Conservation (phyloP, 2,797 vertebrate genomes). For the Brachyrhaphis roseni region DNA sequence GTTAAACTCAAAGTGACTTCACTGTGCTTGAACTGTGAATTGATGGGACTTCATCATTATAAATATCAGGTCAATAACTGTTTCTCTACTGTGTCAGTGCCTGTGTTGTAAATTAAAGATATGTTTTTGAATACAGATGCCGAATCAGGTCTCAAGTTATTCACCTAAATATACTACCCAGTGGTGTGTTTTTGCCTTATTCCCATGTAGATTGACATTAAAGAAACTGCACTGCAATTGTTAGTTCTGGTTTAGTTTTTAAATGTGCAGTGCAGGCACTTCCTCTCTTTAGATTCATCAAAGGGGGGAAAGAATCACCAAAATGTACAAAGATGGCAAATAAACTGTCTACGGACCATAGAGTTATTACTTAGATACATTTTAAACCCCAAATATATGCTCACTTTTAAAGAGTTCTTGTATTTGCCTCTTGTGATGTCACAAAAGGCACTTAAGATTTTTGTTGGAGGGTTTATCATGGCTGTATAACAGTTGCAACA, state of each 20-base stretch:
- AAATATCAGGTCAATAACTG: slow-evolving; percentile 6
- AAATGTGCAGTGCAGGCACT: neutral
- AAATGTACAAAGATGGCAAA: neutral
- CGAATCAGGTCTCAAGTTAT: neutral
- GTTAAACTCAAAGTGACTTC: slow-evolving; percentile 3
- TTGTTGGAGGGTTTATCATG: neutral
- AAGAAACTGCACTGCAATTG: neutral
- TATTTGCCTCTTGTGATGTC: neutral
- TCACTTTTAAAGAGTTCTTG: neutral
- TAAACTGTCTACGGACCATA: neutral
- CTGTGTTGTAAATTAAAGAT: slow-evolving; percentile 49
- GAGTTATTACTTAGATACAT: neutral
- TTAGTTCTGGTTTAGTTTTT: neutral
- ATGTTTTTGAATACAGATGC: slow-evolving; percentile 16
- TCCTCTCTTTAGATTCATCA: neutral
- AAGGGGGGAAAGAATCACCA: neutral
- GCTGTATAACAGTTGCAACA: neutral
- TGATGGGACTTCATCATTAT: slow-evolving; percentile 18
- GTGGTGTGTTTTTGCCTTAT: neutral
- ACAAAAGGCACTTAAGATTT: neutral
- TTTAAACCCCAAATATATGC: neutral
- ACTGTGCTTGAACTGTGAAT: slow-evolving; percentile 37
- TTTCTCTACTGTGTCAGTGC: slow-evolving; percentile 2
- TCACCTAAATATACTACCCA: neutral
- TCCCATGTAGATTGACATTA: neutral